Evolutionary conservation across 1,140 invertebrate genomes (phyloP).

Genomic region (Tetragonula clypearis): DNA sequence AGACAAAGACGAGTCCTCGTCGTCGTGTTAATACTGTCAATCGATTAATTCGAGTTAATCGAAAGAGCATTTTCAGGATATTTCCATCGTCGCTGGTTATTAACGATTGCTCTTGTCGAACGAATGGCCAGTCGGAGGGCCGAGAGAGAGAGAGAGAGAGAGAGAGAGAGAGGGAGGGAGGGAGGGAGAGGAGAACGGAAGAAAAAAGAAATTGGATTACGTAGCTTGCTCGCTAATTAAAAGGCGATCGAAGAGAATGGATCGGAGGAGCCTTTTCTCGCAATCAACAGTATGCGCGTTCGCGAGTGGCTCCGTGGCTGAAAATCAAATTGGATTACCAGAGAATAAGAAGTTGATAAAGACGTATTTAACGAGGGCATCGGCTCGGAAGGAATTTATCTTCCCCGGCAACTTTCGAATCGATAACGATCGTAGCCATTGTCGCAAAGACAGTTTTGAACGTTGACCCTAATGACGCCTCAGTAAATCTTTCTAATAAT

Average conservation of each 20-base stretch:
- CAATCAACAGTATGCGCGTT: not conserved
- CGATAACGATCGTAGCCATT: slow-evolving; percentile 54
- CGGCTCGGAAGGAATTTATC: slow-evolving; percentile 46
- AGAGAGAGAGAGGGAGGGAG: no score
- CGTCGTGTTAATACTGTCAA: not conserved
- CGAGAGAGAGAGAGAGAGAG: not conserved
- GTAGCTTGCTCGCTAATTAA: slow-evolving; percentile 31
- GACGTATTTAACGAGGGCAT: slow-evolving; percentile 55
- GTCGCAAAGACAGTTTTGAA: slow-evolving; percentile 41
- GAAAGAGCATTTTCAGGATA: not conserved
- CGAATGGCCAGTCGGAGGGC: not conserved
- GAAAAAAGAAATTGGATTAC: slow-evolving; percentile 12
- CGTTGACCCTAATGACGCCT: slow-evolving; percentile 55
- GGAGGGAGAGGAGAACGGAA: no score
- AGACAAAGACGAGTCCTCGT: not conserved
- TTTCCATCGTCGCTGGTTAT: not conserved
- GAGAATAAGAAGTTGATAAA: slow-evolving; percentile 43
- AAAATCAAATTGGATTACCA: slow-evolving; percentile 41
- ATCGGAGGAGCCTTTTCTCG: not conserved
- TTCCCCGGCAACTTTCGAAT: slow-evolving; percentile 41
- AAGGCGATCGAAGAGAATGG: slow-evolving; percentile 30
- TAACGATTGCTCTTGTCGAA: not conserved
- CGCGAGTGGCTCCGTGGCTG: not conserved
- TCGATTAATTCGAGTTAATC: slow-evolving; percentile 22
- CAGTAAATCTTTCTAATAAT: slow-evolving; percentile 59